phyloP scores from a whole-genome alignment of 92 coral and sea anemone genomes.

The Porites rus region DNA sequence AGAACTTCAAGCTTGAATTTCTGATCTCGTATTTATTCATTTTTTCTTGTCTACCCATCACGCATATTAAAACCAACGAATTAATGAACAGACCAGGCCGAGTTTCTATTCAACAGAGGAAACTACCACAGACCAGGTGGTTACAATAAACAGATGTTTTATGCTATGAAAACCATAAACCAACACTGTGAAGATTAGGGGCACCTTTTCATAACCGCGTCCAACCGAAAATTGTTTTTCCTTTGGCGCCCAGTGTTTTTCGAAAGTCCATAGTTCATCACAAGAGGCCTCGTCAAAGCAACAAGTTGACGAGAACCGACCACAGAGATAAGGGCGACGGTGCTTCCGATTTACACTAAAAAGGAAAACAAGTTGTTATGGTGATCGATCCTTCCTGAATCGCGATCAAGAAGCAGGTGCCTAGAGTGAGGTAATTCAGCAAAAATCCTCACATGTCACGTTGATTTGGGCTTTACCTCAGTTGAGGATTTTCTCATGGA shows the following conservation, averaged over 20 bases:
- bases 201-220: slow-evolving; percentile 35
- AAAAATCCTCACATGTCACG: slow-evolving; percentile 4
- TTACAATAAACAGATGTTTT: slow-evolving; percentile 28
- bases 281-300: slow-evolving; percentile 12
- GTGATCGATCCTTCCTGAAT: slow-evolving; percentile 2
- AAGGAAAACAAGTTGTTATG: slow-evolving; percentile 29
- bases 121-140: slow-evolving; percentile 39
- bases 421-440: slow-evolving; percentile 26
- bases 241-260: slow-evolving; percentile 27
- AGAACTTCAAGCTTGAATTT: slow-evolving; percentile 10
- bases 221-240: slow-evolving; percentile 29
- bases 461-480: neutral
- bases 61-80: slow-evolving; percentile 2
- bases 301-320: slow-evolving; percentile 42
- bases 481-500: neutral
- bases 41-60: slow-evolving; percentile 1
- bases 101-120: slow-evolving; percentile 25
- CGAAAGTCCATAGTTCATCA: slow-evolving; percentile 35
- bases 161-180: slow-evolving; percentile 23
- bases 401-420: slow-evolving; percentile 26
- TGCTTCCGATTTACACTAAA: neutral
- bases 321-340: slow-evolving; percentile 20
- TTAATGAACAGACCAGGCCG: slow-evolving; percentile 19
- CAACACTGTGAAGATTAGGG: slow-evolving; percentile 3
- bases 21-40: neutral